A percentile compares a stretch with the other conserved stretches of the same genome.
These are phyloP conservation scores for Solen grandis DNA, from an alignment of 1,140 invertebrate genomes.

Conservation along the genomic window DNA sequence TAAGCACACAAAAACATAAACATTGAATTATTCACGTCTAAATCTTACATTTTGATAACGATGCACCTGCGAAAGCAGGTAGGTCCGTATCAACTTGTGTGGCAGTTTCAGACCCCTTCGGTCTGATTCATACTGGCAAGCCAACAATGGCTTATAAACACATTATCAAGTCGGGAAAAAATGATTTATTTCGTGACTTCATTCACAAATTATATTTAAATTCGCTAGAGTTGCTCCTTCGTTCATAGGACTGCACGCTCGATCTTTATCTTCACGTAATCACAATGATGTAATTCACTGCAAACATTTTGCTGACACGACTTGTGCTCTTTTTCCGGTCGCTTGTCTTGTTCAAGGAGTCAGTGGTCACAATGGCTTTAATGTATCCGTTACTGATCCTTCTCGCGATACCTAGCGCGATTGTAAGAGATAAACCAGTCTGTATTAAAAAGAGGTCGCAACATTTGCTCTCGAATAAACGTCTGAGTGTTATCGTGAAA, in stretches of 20 bases:
- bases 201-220: conserved; percentile 49
- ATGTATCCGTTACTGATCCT: conserved; percentile 43
- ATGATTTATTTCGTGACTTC: conserved; percentile 30
- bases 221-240: not conserved
- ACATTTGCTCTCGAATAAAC: conserved; percentile 24
- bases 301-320: conserved; percentile 20
- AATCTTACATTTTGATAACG: not conserved
- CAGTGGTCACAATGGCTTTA: conserved; percentile 18
- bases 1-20: not conserved
- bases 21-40: conserved; percentile 15
- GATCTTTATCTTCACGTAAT: not conserved
- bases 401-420: conserved; percentile 19
- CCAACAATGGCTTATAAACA: not conserved
- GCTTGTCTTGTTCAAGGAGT: conserved; percentile 39
- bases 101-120: not conserved
- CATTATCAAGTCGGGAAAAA: conserved; percentile 2
- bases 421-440: conserved; percentile 7
- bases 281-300: conserved; percentile 46
- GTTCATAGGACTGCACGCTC: not conserved
- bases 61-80: conserved; percentile 34
- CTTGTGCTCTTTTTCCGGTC: not conserved
- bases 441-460: conserved; percentile 14
- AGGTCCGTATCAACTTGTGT: conserved; percentile 23
- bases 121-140: no score
- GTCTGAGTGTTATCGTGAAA: conserved; percentile 36